Percentiles rank a stretch among this genome's conserved stretches.
Conservation (phyloP, 2,888 invertebrate genomes). For the Tolmerus cingulatus region DNA sequence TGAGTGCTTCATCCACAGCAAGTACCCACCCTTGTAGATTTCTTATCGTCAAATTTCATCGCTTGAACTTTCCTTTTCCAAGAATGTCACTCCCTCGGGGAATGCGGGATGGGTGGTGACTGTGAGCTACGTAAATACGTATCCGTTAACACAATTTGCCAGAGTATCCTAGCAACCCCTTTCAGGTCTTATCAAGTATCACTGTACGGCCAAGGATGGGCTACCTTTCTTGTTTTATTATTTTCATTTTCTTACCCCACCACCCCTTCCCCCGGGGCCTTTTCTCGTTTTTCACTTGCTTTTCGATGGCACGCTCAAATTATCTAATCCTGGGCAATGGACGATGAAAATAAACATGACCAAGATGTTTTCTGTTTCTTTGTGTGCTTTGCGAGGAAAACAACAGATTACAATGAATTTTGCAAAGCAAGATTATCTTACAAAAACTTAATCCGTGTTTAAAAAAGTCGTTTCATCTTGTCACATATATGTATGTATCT, state of each 20-base stretch:
- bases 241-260: not conserved
- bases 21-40: not conserved
- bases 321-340: not conserved
- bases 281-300: conserved; percentile 30
- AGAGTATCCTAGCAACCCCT: conserved; percentile 41
- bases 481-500: not conserved
- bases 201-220: not conserved
- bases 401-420: not conserved
- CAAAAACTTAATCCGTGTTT: not conserved
- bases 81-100: conserved; percentile 4
- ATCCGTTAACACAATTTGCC: conserved; percentile 37
- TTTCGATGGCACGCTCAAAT: not conserved
- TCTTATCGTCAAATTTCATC: conserved; percentile 38
- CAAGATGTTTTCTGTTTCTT: not conserved
- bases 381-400: not conserved
- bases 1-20: not conserved
- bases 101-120: not conserved
- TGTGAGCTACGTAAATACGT: conserved; percentile 24
- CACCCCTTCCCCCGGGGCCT: not conserved
- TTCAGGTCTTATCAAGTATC: conserved; percentile 34
- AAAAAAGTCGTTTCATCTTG: not conserved
- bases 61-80: conserved; percentile 12
- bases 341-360: not conserved
- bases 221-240: not conserved
- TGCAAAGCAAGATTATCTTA: not conserved